Base-by-base conservation (phyloP, 2,888 invertebrate species). In the Seladonia tumulorum region DNA sequence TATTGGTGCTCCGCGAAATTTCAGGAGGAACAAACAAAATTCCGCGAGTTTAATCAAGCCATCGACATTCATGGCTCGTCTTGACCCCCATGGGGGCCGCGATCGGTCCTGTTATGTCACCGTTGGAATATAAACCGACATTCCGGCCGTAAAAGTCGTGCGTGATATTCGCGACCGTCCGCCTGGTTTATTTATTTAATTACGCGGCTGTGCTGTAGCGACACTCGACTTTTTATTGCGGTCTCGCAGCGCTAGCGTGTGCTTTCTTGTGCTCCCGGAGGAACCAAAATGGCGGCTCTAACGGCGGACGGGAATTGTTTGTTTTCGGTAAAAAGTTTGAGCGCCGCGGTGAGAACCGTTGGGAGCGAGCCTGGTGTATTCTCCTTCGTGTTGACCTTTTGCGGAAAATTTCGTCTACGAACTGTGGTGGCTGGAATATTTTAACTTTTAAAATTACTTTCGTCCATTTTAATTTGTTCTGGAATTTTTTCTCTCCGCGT, bases 31-130 rank as follows among this genome's bases (percentile, higher is more conserved):
- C 76, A 63, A 66, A 49, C 66, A 14, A 76, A 60, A 78, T 81
- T 86, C 25, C 60, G 39, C 70, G 60, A 73, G 35, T 76, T 85
- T 79, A 81, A 86, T 86, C 81, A n/a, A 81, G 73, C 81, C 70
- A 86, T 86, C 86, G 86, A 79, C 81, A 68, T 86, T 86, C 81
- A 76, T 49, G 49, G 47, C 57, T 76, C 72, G 78, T 18, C 53
- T 85, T 77, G 66, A 66, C 70, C 47, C 68, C 57, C 66, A 29
- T 60, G 47, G 60, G 77, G 57, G n/a, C 22, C 25, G 42, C 4
- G 22, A 22, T n/a, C 8, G 66, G n/a, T 53, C 10, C 18, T 29
- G 66, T 66, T 72, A 57, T 42, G 57, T 72, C 57, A 16, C 47
- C 14, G 70, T 60, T 22, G 16, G 68, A 25, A 39, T 39, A 14